Base-by-base conservation (phyloP, 2,888 invertebrate species). In the Lasius platythorax region DNA sequence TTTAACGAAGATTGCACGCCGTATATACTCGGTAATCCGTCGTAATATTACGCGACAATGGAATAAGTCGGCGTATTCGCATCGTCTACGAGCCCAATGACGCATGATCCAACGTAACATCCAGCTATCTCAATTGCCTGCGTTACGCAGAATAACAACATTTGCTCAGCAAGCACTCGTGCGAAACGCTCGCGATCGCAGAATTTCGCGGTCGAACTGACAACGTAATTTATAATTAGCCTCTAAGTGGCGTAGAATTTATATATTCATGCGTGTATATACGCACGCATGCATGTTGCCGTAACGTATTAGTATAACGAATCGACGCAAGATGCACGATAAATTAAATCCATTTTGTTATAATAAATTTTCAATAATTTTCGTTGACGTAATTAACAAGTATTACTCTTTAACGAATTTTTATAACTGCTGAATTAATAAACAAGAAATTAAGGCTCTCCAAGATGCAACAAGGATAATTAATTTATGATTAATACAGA, bases 51-150 rank as follows among this genome's bases (percentile, higher is more conserved):
- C 58, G 46, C 63, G 82, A 75, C 46, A 61, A 63, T 74, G 37
- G n/a, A 63, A 75, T 50, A 82, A 75, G 79, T 82, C 68, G 58
- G 82, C 64, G 74, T 84, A 84, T 86, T 66, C 78, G 76, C 67
- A 70, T 12, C 67, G 78, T 78, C 58, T 82, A 58, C 66, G 58
- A 53, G 33, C 50, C 56, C 83, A 56, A 83, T 83, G 37, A 67
- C 67, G 58, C 56, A 63, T 70, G 78, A 75, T 83, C 73, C 83
- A 64, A 15, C 58, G 70, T 83, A 23, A 23, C 23, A 23, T 81
- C 82, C 84, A 66, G 18, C 15, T 70, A 40, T 58, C 68, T 40
- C 68, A 46, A 68, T 84, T 66, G 53, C 23, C 30, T 23, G 78
- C 40, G 30, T 78, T 56, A 70, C 43, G 40, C 43, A 40, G 43